Base-by-base conservation (phyloP, 1,140 invertebrate genomes). In the Catajapyx aquilonaris region DNA sequence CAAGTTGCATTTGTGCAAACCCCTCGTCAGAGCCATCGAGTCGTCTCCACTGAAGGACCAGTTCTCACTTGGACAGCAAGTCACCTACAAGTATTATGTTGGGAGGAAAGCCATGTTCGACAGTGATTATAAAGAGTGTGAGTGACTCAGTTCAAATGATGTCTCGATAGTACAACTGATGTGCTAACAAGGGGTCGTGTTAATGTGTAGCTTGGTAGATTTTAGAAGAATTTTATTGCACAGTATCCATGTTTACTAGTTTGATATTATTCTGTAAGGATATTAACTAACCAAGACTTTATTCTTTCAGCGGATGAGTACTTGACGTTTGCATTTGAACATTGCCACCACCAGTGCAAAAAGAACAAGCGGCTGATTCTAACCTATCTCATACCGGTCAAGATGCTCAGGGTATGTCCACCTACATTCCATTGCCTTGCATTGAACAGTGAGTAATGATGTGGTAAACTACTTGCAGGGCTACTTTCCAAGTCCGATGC, bases 61-160 rank as follows among this genome's bases (percentile, higher is more conserved):
- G 38, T 97, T 93, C 57, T 73, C 77, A 22, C 53, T 83, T 39
- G 73, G 75, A 18, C 79, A 81, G 61, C 83, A 91, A 54, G 65
- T 75, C 19, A 96, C 93, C 0, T 98, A 94, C 54, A 84, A 80
- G 50, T 96, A 94, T 61, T 97, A 90, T 63, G 85, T 95, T 13
- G 93, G 93, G 2, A 65, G 90, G 4, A 94, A 96, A 57, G 81
- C 86, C 2, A 95, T 97, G 81, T 97, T 96, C 59, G 91, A 97
- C 57, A 91, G 85, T 43, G 85, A 96, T 53, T 95, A 91, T 52
- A 78, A 78, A 57, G 65, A 68, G 34, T 73, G 74, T 76, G 60
- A 56, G 38, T 42, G 28, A 30, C 3, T 38, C 30, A 18, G 1
- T 25, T 10, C 11, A 40, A 43, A n/a, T n/a, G n/a, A n/a, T n/a